Base-by-base conservation (phyloP, 1,140 invertebrate species). In the Drosophila pallidifrons region DNA sequence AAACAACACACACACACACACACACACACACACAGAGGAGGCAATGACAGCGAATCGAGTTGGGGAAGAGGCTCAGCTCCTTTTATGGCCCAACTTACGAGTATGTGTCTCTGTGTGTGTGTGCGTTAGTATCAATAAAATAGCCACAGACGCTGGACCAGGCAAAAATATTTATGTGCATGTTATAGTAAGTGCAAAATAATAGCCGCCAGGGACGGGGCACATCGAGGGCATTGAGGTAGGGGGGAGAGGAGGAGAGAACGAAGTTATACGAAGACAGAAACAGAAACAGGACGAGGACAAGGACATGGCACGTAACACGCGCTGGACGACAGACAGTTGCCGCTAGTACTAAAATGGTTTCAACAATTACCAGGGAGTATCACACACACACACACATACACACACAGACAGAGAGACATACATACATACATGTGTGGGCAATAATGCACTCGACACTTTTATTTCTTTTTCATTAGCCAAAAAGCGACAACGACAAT, bases 401-500 rank as follows among this genome's bases (percentile, higher is more conserved):
- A 32, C 30, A 15, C 11, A 47, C 45, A 41, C 13, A 28, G 8
- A 16, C 20, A 38, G 2, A 46, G 15, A 20, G 5, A 49, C 16
- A 13, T 2, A 16, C 15, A 13, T 5, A 13, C 3, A 16, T 52
- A 38, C 5, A 46, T 60, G 57, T 61, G 66, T 47, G 58, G 60
- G 82, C 87, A 91, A 91, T 91, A 91, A 91, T 91, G 89, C 89
- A 91, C 89, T 91, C 89, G 89, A 91, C 89, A 91, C 89, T 89
- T 91, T 91, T 91, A 91, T 91, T 91, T 89, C 89, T 91, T 91
- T 91, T 91, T 91, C 89, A 91, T 91, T 91, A 91, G 89, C 81
- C 88, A 82, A 87, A 80, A 87, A 82, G 83, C 70, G 74, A 82
- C 66, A 52, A 64, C 46, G 65, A 64, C 51, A 10, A 65, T 64